phyloP scores from a whole-genome alignment of 2,797 vertebrate genomes.

The Squalus acanthias region DNA sequence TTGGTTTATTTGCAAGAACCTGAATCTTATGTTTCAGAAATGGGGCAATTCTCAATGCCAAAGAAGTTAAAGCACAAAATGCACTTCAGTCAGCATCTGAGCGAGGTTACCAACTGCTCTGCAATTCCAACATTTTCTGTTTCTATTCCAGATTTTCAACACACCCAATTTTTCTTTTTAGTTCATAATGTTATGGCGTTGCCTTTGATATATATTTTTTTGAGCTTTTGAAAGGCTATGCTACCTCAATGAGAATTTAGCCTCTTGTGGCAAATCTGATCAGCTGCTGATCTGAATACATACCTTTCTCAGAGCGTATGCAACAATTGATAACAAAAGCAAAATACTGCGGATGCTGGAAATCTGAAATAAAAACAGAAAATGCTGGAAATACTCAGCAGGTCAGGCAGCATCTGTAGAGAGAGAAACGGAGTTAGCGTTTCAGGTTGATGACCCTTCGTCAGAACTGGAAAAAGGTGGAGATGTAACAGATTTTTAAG shows the following conservation, averaged over 20 bases:
- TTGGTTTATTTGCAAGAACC: neutral
- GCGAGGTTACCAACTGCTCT: neutral
- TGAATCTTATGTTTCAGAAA: neutral
- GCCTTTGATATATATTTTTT: neutral
- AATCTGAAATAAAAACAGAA: no score
- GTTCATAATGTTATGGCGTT: neutral
- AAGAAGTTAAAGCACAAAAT: neutral
- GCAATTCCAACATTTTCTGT: neutral
- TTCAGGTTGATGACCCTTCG: no score
- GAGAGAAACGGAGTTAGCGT: no score
- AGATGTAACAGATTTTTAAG: no score
- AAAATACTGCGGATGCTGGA: no score
- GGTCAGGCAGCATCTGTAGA: no score
- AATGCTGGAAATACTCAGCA: no score
- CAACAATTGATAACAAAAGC: neutral
- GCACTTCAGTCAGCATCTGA: neutral
- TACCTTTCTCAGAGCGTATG: neutral
- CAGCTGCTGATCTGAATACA: neutral
- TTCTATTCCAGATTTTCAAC: neutral
- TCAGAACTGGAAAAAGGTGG: no score
- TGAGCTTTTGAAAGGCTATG: neutral
- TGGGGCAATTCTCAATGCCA: neutral
- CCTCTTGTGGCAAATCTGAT: neutral
- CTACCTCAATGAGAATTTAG: neutral
- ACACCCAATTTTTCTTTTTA: neutral